These are phyloP conservation scores for Harpalus rubripes DNA, from an alignment of 2,888 invertebrate species.

Conservation along the genomic window DNA sequence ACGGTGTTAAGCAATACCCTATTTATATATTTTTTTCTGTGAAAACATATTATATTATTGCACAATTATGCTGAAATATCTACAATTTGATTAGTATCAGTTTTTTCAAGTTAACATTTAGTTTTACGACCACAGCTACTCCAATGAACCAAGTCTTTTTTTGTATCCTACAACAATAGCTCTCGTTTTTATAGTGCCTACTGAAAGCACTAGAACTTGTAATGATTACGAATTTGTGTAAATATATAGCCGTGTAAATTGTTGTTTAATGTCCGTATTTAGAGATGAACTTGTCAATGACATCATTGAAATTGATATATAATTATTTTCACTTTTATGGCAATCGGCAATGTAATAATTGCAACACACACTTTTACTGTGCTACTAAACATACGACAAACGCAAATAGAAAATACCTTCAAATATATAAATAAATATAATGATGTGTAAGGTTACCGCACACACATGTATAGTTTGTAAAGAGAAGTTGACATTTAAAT, in stretches of 20 bases:
- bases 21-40: background rate
- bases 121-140: background rate
- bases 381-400: slow-evolving; percentile 15
- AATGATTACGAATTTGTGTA: background rate
- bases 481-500: no score
- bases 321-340: slow-evolving; percentile 40
- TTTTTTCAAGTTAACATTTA: background rate
- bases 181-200: background rate
- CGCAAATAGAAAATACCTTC: slow-evolving; percentile 25
- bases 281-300: slow-evolving; percentile 48
- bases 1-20: background rate
- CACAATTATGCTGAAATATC: background rate
- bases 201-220: background rate
- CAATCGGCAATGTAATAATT: slow-evolving; percentile 42
- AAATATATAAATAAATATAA: slow-evolving; percentile 15
- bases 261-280: slow-evolving; percentile 34
- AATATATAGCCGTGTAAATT: slow-evolving; percentile 5
- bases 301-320: slow-evolving; percentile 41
- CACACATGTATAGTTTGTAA: no score
- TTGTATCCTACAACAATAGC: background rate
- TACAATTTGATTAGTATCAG: background rate
- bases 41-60: background rate
- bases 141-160: background rate
- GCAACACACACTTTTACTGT: slow-evolving; percentile 25
- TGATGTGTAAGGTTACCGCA: background rate